Evolutionary conservation across 1,140 invertebrate genomes (phyloP).

Genomic region (Rhysida immarginata): DNA sequence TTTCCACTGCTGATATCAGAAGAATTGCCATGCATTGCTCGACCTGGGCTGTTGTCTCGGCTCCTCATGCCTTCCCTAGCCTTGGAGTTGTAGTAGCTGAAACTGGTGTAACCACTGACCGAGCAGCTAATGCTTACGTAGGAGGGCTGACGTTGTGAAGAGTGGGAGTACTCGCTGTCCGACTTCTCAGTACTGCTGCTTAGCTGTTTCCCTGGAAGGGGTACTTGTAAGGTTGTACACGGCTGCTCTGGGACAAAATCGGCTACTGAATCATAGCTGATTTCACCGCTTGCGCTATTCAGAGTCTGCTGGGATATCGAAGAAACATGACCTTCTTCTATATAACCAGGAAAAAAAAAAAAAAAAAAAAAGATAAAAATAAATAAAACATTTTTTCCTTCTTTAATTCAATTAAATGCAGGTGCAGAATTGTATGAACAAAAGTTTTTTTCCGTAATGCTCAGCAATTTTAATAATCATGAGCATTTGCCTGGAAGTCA

Average conservation of each 20-base stretch:
- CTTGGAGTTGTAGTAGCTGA: conserved; percentile 54
- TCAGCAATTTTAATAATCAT: not conserved
- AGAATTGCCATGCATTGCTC: too few relatives aligned
- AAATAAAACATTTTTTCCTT: not conserved
- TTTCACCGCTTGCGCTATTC: not conserved
- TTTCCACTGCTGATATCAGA: too few relatives aligned
- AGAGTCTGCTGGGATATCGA: not conserved
- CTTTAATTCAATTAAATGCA: not conserved
- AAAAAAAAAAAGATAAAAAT: too few relatives aligned
- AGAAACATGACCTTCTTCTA: not conserved
- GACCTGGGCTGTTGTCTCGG: conserved; percentile 24
- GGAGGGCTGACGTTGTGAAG: too few relatives aligned
- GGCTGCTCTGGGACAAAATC: too few relatives aligned
- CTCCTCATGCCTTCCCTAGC: conserved; percentile 45
- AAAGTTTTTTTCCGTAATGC: not conserved
- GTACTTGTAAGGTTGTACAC: too few relatives aligned
- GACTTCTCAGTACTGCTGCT: too few relatives aligned
- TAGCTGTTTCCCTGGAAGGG: too few relatives aligned
- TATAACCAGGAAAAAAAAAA: not conserved
- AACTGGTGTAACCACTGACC: conserved; percentile 72
- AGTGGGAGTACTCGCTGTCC: too few relatives aligned
- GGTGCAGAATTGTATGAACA: not conserved
- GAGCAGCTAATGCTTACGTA: conserved; percentile 75
- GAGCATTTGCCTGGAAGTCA: not conserved
- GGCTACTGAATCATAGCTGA: too few relatives aligned